Evolutionary conservation across 2,888 invertebrate species (phyloP).

Genomic region (Sarcophaga variegata): DNA sequence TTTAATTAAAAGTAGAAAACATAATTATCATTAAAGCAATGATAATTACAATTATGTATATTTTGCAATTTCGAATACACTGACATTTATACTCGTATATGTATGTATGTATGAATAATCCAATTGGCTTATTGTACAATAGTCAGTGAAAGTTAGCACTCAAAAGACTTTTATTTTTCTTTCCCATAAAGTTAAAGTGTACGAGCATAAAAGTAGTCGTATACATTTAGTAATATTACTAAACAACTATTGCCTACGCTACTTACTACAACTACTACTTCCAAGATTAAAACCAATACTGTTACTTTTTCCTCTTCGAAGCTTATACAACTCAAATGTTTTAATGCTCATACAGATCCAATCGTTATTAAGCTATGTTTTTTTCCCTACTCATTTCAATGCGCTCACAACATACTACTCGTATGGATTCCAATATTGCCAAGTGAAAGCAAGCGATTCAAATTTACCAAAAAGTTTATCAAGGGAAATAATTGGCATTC

Average conservation of each 20-base stretch:
- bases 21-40: no score
- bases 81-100: not conserved
- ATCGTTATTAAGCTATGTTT: not conserved
- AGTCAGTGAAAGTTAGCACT: conserved; percentile 76
- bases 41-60: no score
- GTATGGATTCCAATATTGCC: conserved; percentile 16
- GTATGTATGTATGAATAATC: conserved; percentile 1
- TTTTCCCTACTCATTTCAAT: not conserved
- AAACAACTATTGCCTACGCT: not conserved
- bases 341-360: not conserved
- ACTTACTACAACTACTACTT: not conserved
- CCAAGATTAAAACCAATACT: not conserved
- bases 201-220: not conserved
- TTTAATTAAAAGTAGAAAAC: no score
- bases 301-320: not conserved
- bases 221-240: not conserved
- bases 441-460: conserved; percentile 56
- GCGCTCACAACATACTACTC: not conserved
- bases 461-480: not conserved
- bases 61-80: not conserved
- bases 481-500: not conserved
- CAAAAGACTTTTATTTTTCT: conserved; percentile 70
- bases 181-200: conserved; percentile 13
- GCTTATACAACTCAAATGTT: not conserved
- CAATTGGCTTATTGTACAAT: conserved; percentile 29